These are phyloP conservation scores for Drepana falcataria DNA, from an alignment of 2,888 invertebrate genomes.

Conservation along the genomic window DNA sequence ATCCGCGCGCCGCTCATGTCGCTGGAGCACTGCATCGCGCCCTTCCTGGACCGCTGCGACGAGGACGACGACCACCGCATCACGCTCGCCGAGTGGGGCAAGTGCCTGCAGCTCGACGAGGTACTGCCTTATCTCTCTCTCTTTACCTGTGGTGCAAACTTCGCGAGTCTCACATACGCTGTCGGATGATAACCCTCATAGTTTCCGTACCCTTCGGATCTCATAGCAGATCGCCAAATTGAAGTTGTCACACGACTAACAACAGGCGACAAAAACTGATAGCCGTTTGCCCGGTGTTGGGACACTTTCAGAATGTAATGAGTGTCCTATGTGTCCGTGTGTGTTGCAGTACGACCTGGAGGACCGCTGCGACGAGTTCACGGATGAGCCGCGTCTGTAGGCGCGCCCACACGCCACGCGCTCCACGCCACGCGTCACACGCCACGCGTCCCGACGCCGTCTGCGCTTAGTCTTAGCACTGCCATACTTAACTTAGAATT, in stretches of 20 bases:
- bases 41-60: slow-evolving; percentile 96
- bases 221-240: too few species aligned
- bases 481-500: neutral
- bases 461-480: neutral
- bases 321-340: neutral
- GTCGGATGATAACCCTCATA: too few species aligned
- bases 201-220: too few species aligned
- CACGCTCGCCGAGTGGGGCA: slow-evolving; percentile 95
- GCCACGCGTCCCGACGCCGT: neutral
- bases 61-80: slow-evolving; percentile 92
- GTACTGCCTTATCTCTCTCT: slow-evolving; percentile 50
- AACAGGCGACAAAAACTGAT: too few species aligned
- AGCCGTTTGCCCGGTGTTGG: too few species aligned
- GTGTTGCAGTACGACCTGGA: slow-evolving; percentile 84
- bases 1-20: slow-evolving; percentile 96
- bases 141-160: too few species aligned
- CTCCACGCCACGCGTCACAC: neutral
- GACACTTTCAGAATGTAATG: too few species aligned
- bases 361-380: slow-evolving; percentile 88
- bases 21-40: slow-evolving; percentile 98
- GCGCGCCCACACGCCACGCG: slow-evolving; percentile 2
- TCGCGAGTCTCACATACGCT: too few species aligned
- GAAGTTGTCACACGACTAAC: too few species aligned
- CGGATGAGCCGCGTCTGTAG: slow-evolving; percentile 50
- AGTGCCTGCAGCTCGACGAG: slow-evolving; percentile 90